These are phyloP conservation scores for Tragelaphus scriptus DNA, from an alignment of 2,113 vertebrate genomes.

Conservation along the genomic window DNA sequence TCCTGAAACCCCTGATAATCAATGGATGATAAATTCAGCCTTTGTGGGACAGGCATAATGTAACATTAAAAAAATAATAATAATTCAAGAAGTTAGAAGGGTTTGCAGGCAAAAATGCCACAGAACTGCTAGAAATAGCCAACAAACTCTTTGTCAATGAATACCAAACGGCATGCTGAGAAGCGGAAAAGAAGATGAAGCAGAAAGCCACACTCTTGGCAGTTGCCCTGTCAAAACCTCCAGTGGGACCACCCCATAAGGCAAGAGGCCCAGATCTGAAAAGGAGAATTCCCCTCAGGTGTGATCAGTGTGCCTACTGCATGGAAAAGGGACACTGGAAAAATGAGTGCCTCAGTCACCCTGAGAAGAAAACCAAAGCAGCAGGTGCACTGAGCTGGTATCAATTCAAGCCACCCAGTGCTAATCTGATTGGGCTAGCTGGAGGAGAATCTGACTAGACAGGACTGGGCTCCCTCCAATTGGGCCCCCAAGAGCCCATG, in stretches of 20 bases:
- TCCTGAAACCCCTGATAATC: not conserved
- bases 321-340: not conserved
- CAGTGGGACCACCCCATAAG: not conserved
- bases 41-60: not conserved
- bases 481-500: not conserved
- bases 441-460: not conserved
- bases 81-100: not conserved
- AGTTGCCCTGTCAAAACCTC: not conserved
- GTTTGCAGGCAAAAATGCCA: not conserved
- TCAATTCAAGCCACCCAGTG: not conserved
- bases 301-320: not conserved
- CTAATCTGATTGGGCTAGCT: not conserved
- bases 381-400: not conserved
- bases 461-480: fast-evolving
- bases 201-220: not conserved
- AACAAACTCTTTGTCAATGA: not conserved
- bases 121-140: not conserved
- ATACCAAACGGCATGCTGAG: not conserved
- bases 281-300: not conserved
- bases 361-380: not conserved
- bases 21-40: not conserved
- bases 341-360: not conserved
- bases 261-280: not conserved
- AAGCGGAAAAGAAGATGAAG: not conserved
- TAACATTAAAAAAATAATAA: not conserved